A percentile compares a stretch with the other conserved stretches of the same genome.
These are phyloP conservation scores for Hyles vespertilio DNA, from an alignment of 1,140 invertebrate species.

Conservation along the genomic window DNA sequence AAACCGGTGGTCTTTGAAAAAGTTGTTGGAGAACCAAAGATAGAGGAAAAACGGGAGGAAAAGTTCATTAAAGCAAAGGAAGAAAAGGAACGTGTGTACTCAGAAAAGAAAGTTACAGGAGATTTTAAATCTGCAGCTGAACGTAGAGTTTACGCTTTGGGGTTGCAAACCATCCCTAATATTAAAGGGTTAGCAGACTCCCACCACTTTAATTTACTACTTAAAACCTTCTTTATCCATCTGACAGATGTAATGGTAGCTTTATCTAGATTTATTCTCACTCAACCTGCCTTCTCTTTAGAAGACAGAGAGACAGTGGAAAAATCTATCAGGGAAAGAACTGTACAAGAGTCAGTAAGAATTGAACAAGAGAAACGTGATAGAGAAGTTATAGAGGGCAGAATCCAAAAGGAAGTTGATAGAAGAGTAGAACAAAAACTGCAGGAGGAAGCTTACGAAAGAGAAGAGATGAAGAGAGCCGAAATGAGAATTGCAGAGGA, in stretches of 20 bases:
- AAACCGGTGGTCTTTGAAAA: not conserved
- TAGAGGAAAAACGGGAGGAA: no score
- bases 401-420: not conserved
- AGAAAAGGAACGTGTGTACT: no score
- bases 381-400: not conserved
- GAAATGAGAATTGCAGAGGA: no score
- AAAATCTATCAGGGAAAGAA: not conserved
- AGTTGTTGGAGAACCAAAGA: no score
- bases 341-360: not conserved
- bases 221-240: slow-evolving; percentile 67
- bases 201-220: slow-evolving; percentile 42
- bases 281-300: slow-evolving; percentile 25
- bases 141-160: slow-evolving; percentile 43
- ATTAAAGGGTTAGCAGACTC: slow-evolving; percentile 38
- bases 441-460: no score
- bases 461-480: no score
- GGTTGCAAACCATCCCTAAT: slow-evolving; percentile 52
- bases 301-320: slow-evolving; percentile 5
- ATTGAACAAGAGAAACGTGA: slow-evolving; percentile 2
- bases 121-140: slow-evolving; percentile 24
- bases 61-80: no score
- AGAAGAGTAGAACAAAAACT: no score
- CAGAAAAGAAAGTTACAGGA: no score
- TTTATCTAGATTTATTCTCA: slow-evolving; percentile 47
- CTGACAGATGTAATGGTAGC: slow-evolving; percentile 67